phyloP scores from a whole-genome alignment of 2,113 vertebrate genomes.

The Phrynosoma platyrhinos region DNA sequence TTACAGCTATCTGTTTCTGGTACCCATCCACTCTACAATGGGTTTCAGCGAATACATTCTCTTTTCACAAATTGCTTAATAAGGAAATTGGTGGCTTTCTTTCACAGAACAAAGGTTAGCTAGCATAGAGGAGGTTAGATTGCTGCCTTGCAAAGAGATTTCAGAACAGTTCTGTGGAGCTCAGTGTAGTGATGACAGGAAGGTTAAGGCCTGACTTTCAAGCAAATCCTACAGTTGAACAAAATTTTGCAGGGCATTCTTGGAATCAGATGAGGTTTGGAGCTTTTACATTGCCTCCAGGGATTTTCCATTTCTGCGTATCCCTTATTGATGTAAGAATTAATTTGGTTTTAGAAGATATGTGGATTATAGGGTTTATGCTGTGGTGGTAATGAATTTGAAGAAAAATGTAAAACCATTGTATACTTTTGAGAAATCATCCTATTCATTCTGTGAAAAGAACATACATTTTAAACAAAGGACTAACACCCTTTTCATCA shows the following conservation, averaged over 20 bases:
- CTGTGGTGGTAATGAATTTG: neutral
- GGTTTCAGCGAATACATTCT: constrained; percentile 64
- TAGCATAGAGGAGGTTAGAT: fast-evolving
- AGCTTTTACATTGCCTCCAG: neutral
- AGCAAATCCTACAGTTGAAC: neutral
- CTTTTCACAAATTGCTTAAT: constrained; percentile 63
- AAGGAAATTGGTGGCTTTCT: constrained; percentile 65
- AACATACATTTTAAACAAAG: neutral
- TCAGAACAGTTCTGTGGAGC: neutral
- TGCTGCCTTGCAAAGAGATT: neutral
- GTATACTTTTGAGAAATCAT: neutral
- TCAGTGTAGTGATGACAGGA: neutral
- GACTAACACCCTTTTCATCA: no score
- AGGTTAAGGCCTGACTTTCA: neutral
- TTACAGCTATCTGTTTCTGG: constrained; percentile 44
- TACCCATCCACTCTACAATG: constrained; percentile 55
- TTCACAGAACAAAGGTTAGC: constrained; percentile 7
- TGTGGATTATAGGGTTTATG: neutral
- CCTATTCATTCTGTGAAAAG: neutral
- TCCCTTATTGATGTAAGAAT: neutral
- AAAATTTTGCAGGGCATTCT: neutral
- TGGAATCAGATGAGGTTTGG: neutral
- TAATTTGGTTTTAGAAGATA: neutral
- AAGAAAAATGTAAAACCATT: neutral
- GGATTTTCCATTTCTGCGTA: neutral